Percentiles rank a stretch among this genome's conserved stretches.
Evolutionary conservation across 2,113 vertebrate genomes (phyloP).

Genomic region (Coptodon bakossiorum): DNA sequence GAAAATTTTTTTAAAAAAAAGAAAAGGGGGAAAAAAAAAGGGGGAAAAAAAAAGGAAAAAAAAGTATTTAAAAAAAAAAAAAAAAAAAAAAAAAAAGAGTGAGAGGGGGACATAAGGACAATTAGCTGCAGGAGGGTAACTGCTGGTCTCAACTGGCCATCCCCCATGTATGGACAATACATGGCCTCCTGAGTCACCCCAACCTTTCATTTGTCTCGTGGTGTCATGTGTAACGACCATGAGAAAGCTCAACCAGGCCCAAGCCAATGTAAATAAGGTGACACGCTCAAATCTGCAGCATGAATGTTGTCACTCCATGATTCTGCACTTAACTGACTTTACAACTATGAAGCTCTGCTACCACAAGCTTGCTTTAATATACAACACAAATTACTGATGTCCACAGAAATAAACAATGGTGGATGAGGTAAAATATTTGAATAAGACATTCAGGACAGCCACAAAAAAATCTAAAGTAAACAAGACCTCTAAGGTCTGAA

Average conservation of each 20-base stretch:
- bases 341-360: not conserved
- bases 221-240: slow-evolving; percentile 27
- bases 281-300: slow-evolving; percentile 22
- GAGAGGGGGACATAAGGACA: not conserved
- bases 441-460: not conserved
- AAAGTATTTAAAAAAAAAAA: not conserved
- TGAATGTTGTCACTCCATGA: not conserved
- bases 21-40: not conserved
- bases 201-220: slow-evolving; percentile 40
- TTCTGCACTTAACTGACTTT: not conserved
- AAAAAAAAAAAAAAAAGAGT: not conserved
- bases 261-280: not conserved
- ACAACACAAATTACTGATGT: not conserved
- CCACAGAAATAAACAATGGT: not conserved
- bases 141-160: slow-evolving; percentile 10
- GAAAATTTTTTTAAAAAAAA: too few relatives aligned
- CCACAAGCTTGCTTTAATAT: not conserved
- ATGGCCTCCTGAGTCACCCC: slow-evolving; percentile 20
- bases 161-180: slow-evolving; percentile 20
- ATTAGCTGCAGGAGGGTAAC: not conserved
- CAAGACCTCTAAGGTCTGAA: not conserved
- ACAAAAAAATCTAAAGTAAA: not conserved
- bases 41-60: too few relatives aligned
- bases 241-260: slow-evolving; percentile 22
- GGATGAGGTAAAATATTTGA: not conserved